These are phyloP conservation scores for Cinclus cinclus DNA, from an alignment of 2,113 vertebrate species.

Conservation along the genomic window DNA sequence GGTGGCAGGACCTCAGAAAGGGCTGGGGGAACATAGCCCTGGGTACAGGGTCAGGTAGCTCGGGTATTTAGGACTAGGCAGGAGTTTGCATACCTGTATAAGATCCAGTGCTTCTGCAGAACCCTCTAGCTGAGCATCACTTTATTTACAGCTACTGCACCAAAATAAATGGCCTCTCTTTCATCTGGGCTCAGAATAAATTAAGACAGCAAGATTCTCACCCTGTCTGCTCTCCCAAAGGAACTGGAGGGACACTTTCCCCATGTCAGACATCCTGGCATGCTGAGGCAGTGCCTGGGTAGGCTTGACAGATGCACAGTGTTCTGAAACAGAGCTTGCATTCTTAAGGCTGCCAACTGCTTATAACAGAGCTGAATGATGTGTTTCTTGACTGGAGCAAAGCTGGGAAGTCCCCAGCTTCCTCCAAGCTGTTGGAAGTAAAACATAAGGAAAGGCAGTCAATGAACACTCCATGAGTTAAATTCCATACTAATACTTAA, in stretches of 20 bases:
- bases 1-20: neutral
- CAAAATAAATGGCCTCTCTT: neutral
- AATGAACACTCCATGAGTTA: neutral
- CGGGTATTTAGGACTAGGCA: neutral
- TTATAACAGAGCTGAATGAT: slow-evolving; percentile 23
- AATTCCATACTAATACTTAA: neutral
- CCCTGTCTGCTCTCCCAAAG: neutral
- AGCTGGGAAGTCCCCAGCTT: slow-evolving; percentile 11
- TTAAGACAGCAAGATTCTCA: neutral
- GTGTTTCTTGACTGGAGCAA: neutral
- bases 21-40: neutral
- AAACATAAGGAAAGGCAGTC: neutral
- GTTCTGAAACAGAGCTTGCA: slow-evolving; percentile 50
- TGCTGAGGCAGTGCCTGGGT: slow-evolving; percentile 3
- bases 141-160: neutral
- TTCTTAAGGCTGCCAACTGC: slow-evolving; percentile 43
- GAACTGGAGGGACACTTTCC: neutral
- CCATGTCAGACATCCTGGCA: slow-evolving; percentile 32
- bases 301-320: slow-evolving; percentile 21
- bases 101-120: neutral
- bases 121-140: neutral
- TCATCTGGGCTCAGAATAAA: neutral
- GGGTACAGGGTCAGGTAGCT: neutral
- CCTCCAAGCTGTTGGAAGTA: neutral
- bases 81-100: neutral